Evolutionary conservation across 1,140 invertebrate genomes (phyloP), one percentile per base, ranked within the genome.

Genomic region (Calycopis cecrops): DNA sequence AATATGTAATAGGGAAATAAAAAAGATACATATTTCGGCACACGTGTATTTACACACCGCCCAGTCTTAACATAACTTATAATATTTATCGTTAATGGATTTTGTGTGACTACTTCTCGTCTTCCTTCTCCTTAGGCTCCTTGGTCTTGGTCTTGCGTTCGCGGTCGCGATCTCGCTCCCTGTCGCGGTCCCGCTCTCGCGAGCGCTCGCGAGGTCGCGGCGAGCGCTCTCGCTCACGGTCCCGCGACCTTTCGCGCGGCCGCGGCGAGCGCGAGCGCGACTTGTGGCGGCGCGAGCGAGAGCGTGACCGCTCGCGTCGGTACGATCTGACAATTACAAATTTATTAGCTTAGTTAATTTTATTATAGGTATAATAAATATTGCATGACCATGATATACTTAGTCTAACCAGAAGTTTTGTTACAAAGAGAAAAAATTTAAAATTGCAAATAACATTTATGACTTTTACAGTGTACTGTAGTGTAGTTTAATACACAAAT

Each of bases 211-310:
- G 63, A 2, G 52, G 65, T 0, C 79, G 71, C 57, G 85, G 87
- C 42, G 85, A 87, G 6, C 87, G 79, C 8, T 28, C 21, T 6
- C 21, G 60, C 1, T 69, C 70, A 9, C 72, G 63, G 4, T 72
- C 73, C 7, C 71, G 65, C 0, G 63, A 69, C 4, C 73, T 69
- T 37, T 84, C 79, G 18, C 85, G 73, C 40, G 52, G 65, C 0
- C 79, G 71, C 56, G 85, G 87, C 42, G 85, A 87, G 6, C 87
- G 79, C 7, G 85, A 88, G 0, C 87, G 73, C 4, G 85, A 88
- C 62, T 87, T 87, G 74, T 86, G 83, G 33, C 85, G 82, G 1
- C 84, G 76, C 14, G 84, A 82, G 2, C 87, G 61, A 0, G 87
- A 88, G n/a, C 85, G 73, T 1, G 87, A 88, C 4, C 87, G 61